Conservation (phyloP, 1,140 invertebrate genomes). For the Microplitis mediator region DNA sequence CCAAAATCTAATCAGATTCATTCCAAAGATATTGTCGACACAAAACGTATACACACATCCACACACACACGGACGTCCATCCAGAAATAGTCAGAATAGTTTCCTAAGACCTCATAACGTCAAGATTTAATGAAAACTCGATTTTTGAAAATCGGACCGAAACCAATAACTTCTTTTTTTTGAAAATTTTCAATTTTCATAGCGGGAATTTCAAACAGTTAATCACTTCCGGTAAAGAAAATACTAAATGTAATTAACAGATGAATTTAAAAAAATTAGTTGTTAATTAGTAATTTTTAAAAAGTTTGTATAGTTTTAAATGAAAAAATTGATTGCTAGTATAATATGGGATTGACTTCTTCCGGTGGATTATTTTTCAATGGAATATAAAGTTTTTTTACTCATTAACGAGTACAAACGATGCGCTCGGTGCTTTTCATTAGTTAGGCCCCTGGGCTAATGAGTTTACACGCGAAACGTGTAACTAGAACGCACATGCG, state of each 20-base stretch:
- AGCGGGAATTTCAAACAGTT: neutral
- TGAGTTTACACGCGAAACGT: slow-evolving; percentile 30
- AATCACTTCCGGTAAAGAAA: neutral
- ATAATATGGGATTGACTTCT: neutral
- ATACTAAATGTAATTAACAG: neutral
- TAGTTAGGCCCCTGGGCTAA: slow-evolving; percentile 15
- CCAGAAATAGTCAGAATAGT: too few relatives aligned
- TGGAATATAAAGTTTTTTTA: slow-evolving; percentile 1
- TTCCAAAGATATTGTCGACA: too few relatives aligned
- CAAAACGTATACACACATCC: too few relatives aligned
- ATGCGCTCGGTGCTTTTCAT: slow-evolving; percentile 1
- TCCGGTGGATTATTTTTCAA: neutral
- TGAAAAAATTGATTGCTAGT: neutral
- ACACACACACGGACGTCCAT: too few relatives aligned
- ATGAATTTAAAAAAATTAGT: neutral
- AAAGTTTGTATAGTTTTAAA: neutral
- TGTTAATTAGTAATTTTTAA: too few relatives aligned
- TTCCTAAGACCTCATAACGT: too few relatives aligned
- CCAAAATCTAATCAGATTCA: too few relatives aligned
- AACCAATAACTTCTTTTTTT: neutral
- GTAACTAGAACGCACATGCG: slow-evolving; percentile 9
- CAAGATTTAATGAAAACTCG: too few relatives aligned
- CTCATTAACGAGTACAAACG: slow-evolving; percentile 23
- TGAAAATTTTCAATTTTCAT: neutral
- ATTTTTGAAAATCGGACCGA: too few relatives aligned